Evolutionary conservation across 2,113 vertebrate species (phyloP), one percentile per base, ranked within the genome.

Genomic region (Hystrix cristata): DNA sequence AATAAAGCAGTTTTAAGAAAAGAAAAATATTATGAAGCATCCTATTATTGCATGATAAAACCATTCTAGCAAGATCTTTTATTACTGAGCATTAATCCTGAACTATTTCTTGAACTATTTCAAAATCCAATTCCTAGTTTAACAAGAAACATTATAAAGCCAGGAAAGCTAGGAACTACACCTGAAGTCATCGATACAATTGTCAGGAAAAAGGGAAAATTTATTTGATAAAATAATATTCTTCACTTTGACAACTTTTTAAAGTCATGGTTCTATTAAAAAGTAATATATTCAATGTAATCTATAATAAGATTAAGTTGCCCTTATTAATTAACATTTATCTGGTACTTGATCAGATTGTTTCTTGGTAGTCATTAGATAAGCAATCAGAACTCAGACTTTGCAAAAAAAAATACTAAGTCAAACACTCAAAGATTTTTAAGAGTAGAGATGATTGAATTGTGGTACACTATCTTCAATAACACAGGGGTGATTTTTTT

Each of bases 311-410:
- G 59, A 46, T 3, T 81, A 64, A 31, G 8, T 89, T 29, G 94
- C 69, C 43, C 46, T 51, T 48, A 76, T 57, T 89, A 95, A 82
- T 80, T 93, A 93, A 27, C 43, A 91, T 91, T 80, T 85, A 46
- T 71, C 87, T 95, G 65, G 2, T 83, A 67, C 23, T 67, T 93
- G 82, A 85, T 91, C 81, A 65, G 83, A 90, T 21, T 83, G 1
- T 84, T 25, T 81, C 55, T 93, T 57, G 64, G 8, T 86, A 81
- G 31, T 81, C 55, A 89, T 95, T 92, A 84, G 27, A 87, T 62
- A 95, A 96, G 25, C 34, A 84, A 15, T 95, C 67, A 93, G 51
- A 95, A 62, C 29, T 94, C 38, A 90, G 55, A n/a, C 18, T 86
- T 74, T 84, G 55, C n/a, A 83, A 81, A 76, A 87, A 76, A 87